A percentile compares a stretch with the other conserved stretches of the same genome.
Conservation (phyloP, 92 coral and sea anemone genomes). For the Ricordea florida region DNA sequence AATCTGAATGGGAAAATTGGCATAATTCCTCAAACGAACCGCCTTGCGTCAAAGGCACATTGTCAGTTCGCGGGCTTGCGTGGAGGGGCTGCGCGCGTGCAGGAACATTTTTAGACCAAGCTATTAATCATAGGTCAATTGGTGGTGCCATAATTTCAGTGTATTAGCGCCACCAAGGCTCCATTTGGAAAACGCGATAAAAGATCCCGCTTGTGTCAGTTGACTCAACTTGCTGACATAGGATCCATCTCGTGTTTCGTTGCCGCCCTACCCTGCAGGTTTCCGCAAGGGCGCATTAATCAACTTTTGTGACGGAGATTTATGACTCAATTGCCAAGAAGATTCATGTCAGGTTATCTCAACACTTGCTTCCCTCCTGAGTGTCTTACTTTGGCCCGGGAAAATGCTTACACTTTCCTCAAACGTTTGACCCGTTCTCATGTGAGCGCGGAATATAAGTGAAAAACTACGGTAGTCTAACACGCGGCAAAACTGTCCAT, state of each 20-base stretch:
- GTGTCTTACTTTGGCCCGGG: slow-evolving; percentile 5
- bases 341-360: slow-evolving; percentile 42
- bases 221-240: slow-evolving; percentile 36
- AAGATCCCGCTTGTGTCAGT: slow-evolving; percentile 23
- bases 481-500: no score
- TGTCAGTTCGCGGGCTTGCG: no score
- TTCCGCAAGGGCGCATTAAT: slow-evolving; percentile 7
- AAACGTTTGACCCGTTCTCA: no score
- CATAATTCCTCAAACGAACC: no score
- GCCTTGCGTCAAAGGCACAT: no score
- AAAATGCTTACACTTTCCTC: neutral
- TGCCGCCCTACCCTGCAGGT: slow-evolving; percentile 18
- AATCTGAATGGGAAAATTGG: no score
- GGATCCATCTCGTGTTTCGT: neutral
- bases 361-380: slow-evolving; percentile 15
- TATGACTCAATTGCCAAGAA: slow-evolving; percentile 21
- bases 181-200: slow-evolving; percentile 17
- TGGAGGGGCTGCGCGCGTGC: neutral
- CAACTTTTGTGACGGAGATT: slow-evolving; percentile 29
- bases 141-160: slow-evolving; percentile 20
- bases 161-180: slow-evolving; percentile 20
- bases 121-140: slow-evolving; percentile 32
- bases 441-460: no score
- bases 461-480: no score
- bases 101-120: slow-evolving; percentile 4